Evolutionary conservation across 2,888 invertebrate species (phyloP), one percentile per base, ranked within the genome.

Genomic region (Pinctada fucata): DNA sequence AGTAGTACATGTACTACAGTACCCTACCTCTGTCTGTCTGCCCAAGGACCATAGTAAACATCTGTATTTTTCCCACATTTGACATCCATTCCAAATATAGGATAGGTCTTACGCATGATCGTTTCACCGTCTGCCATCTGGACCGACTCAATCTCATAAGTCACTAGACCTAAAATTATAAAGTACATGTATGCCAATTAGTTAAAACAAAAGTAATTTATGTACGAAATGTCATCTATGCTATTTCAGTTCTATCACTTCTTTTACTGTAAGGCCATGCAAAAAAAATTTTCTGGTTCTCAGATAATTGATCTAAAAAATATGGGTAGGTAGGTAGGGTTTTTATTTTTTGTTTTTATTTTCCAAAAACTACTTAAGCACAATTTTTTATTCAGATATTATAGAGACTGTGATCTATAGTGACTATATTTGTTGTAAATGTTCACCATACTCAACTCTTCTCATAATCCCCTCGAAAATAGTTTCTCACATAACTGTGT

Each of bases 1-100:
- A 31, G 31, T 31, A 31, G 0, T 31, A 31, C 31, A 31, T 31
- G 31, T 31, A 31, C 31, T 31, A 31, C 31, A 68, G 67, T 51
- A 47, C 8, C 50, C 50, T 79, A 92, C 92, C 99, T 95, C 92
- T 99, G 99, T 73, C 98, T 94, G 92, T 99, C 99, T 2, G 99
- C 99, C 99, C 99, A 99, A 0, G 99, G 99, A 0, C 99, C 99
- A 91, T 99, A 99, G 92, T 98, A 98, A 88, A 99, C 97, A 83
- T 97, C 98, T 93, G 97, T 98, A 71, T 90, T 90, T 84, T 92
- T 91, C 51, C 90, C 90, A 90, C 94, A 94, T 89, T 97, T 98
- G 76, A 98, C 96, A 92, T 98, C 98, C 13, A 98, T 95, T 4
- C 98, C 98, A 97, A 97, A 97, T 86, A 97, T 97, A 0, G 98